Evolutionary conservation across 37 sponge, comb jelly and placozoan genomes (phyloP).

Genomic region (Halisarca cf. caerulea): DNA sequence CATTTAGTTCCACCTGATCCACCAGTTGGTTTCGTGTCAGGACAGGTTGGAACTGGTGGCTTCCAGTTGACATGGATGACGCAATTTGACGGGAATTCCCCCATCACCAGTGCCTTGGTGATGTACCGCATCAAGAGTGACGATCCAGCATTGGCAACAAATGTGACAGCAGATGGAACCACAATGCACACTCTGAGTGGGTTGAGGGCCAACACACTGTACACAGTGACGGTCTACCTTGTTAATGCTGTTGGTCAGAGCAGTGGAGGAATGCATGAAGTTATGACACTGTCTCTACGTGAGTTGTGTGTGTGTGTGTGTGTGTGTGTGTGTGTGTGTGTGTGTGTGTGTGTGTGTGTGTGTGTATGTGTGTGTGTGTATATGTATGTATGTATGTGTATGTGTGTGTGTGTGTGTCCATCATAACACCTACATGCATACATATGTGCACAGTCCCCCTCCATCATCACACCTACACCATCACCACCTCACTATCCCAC

Average conservation of each 20-base stretch:
- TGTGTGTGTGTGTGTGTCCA: slow-evolving; percentile 2
- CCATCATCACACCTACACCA: not conserved
- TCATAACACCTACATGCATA: not conserved
- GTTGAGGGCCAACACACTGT: not conserved
- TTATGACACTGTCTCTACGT: not conserved
- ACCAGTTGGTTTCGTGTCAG: not conserved
- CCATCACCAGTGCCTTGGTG: slow-evolving; percentile 9
- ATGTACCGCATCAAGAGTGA: not conserved
- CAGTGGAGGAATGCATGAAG: no score
- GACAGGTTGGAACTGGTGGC: not conserved
- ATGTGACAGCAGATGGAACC: no score
- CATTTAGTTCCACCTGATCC: slow-evolving; percentile 51
- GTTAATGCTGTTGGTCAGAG: slow-evolving; percentile 8
- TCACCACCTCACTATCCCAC: no score
- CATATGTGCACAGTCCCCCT: not conserved
- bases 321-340: slow-evolving; percentile 1
- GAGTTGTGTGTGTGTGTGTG: slow-evolving; percentile 23
- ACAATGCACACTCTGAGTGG: no score
- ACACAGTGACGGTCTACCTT: not conserved
- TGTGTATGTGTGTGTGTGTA: slow-evolving; percentile 16
- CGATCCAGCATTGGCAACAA: no score
- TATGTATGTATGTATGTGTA: not conserved
- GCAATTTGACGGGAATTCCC: slow-evolving; percentile 8
- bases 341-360: slow-evolving; percentile 30
- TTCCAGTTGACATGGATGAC: slow-evolving; percentile 13